Evolutionary conservation across 1,140 invertebrate genomes (phyloP), one percentile per base, ranked within the genome.

Genomic region (Antheraea pernyi): DNA sequence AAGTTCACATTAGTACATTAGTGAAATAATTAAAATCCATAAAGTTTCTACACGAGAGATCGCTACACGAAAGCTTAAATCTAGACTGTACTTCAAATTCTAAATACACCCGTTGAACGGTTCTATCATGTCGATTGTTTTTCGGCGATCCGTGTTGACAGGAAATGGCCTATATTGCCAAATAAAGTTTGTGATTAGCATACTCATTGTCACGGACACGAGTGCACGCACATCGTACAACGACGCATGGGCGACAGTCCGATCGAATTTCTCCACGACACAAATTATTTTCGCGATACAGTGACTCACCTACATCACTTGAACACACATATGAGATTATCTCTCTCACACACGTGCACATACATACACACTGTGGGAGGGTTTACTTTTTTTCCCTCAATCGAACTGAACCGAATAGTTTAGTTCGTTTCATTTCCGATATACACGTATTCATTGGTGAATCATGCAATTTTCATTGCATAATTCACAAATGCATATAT

Each of bases 161-260:
- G 86, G 86, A 89, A 89, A 79, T 82, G 83, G 71, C 83, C 85
- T 74, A 80, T 84, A 84, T 86, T 84, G 77, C 78, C 83, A 77
- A 87, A 84, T 84, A 78, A 80, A 83, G 74, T 73, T 69, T 75
- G 65, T 65, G 59, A 84, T 87, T 87, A 81, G 75, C 85, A 86
- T 89, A 82, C 75, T 67, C 73, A 69, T 80, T 77, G 84, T 86
- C 83, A 86, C 81, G 81, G 79, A 76, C 79, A 71, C 53, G 19
- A 22, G 67, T 53, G 67, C 74, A 67, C 63, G 65, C 62, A 64
- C 42, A 46, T n/a, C 46, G 46, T 53, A 53, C 42, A 30, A 53
- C 70, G 69, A 59, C 7, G 53, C 19, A 13, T 36, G 37, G 46
- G 59, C 19, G 36, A 58, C 67, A 16, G 65, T 70, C 53, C 22